Conservation (phyloP, 2,797 vertebrate genomes). For the Chromobotia macracanthus region DNA sequence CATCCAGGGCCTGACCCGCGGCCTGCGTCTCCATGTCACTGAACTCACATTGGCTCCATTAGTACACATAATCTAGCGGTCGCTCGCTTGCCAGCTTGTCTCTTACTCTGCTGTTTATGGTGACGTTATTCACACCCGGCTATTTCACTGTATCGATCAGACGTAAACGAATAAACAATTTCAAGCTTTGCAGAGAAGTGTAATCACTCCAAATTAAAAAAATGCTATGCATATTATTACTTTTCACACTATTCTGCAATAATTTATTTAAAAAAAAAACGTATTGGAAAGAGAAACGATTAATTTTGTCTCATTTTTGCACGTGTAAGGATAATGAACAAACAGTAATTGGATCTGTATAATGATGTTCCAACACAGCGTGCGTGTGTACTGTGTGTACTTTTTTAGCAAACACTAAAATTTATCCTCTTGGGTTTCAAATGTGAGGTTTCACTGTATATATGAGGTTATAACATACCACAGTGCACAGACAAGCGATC, state of each 20-base stretch:
- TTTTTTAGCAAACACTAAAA: neutral
- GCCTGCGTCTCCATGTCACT: slow-evolving; percentile 76
- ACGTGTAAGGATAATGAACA: slow-evolving; percentile 36
- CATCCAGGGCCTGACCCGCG: neutral
- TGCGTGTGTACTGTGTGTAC: neutral
- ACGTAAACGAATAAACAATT: slow-evolving; percentile 88
- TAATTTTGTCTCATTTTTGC: slow-evolving; percentile 31
- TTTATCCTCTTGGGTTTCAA: neutral
- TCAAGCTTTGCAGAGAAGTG: slow-evolving; percentile 80
- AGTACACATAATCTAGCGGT: slow-evolving; percentile 79
- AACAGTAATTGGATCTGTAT: slow-evolving; percentile 52
- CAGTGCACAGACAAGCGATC: too few species aligned
- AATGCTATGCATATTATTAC: slow-evolving; percentile 80
- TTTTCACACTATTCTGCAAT: slow-evolving; percentile 84
- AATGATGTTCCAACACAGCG: slow-evolving; percentile 34
- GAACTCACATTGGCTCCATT: slow-evolving; percentile 83
- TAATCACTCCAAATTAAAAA: slow-evolving; percentile 80
- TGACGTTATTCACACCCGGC: slow-evolving; percentile 80
- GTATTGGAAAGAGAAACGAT: slow-evolving; percentile 33
- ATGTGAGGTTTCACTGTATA: too few species aligned
- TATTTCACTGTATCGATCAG: slow-evolving; percentile 82
- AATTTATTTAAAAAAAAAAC: slow-evolving; percentile 72
- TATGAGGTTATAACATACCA: too few species aligned
- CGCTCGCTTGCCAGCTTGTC: slow-evolving; percentile 38
- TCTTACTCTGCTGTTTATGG: slow-evolving; percentile 84